These are phyloP conservation scores for Epiblema foenella DNA, from an alignment of 2,888 invertebrate species.

Conservation along the genomic window DNA sequence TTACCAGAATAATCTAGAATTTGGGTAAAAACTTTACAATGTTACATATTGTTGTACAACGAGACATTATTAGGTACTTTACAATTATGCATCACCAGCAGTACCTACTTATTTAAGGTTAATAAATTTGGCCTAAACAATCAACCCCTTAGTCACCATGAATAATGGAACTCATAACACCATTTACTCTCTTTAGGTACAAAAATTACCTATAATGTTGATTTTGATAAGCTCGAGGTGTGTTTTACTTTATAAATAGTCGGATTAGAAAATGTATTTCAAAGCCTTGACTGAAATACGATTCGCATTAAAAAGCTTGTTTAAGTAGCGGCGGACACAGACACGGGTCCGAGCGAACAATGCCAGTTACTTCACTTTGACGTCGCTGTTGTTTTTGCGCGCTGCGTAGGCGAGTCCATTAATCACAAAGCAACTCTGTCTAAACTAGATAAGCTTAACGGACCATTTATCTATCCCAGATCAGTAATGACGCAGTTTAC, in stretches of 20 bases:
- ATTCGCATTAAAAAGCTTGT: slow-evolving; percentile 48
- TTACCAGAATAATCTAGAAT: too few relatives aligned
- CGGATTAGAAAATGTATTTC: slow-evolving; percentile 1
- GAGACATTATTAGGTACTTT: too few relatives aligned
- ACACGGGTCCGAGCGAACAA: slow-evolving; percentile 64
- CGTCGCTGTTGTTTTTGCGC: slow-evolving; percentile 73
- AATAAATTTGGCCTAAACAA: too few relatives aligned
- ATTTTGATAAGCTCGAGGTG: not conserved
- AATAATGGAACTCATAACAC: not conserved
- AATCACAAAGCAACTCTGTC: slow-evolving; percentile 76
- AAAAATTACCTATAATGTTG: not conserved
- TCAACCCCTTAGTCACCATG: too few relatives aligned
- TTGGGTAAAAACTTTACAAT: too few relatives aligned
- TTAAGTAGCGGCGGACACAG: slow-evolving; percentile 53
- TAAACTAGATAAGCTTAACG: slow-evolving; percentile 69
- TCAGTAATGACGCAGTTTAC: slow-evolving; percentile 48
- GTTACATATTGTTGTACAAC: too few relatives aligned
- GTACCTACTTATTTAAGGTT: too few relatives aligned
- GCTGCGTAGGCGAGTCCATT: slow-evolving; percentile 74
- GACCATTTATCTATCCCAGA: slow-evolving; percentile 63
- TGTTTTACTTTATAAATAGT: not conserved
- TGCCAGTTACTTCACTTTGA: slow-evolving; percentile 68
- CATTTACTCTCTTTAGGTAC: not conserved
- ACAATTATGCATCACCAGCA: too few relatives aligned
- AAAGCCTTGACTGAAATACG: slow-evolving; percentile 18